Evolutionary conservation across 2,888 invertebrate species (phyloP), one percentile per base, ranked within the genome.

Genomic region (Drosophila subquinaria): DNA sequence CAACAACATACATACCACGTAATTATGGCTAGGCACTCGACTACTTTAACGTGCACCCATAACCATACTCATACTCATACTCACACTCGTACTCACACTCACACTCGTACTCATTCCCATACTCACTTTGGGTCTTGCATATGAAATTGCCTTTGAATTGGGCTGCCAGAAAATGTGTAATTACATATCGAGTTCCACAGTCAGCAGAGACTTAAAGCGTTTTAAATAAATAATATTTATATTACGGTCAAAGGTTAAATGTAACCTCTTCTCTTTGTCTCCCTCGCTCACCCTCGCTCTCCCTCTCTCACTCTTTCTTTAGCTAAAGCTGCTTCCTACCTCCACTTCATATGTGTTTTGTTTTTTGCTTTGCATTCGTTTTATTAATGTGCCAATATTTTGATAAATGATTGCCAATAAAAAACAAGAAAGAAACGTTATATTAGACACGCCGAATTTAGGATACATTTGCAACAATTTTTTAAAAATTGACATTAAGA

Each of bases 371-470:
- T 47, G 47, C 45, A 45, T 45, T 47, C 64, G 65, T 64, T 81
- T 81, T 88, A 87, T 80, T 72, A 87, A 87, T 82, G 84, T 81
- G 73, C 69, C 87, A 57, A 82, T 73, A 79, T 79, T 85, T 88
- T 82, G 71, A 87, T 88, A 88, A 79, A 83, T 69, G 71, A 66
- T 70, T 62, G 61, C 72, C 43, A 55, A 67, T 65, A 23, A 35
- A 30, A 55, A 65, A 65, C 15, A 51, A 20, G 35, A 48, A 17
- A 15, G 36, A 57, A 33, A 48, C 11, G 5, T 20, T 11, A 13
- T 17, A 15, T 11, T 10, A 13, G 3, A 1, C 30, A 20, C 1
- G 1, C 2, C 51, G 4, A 36, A 20, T 1, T 1, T 4, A 20
- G 9, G 2, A 23, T 36, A 51, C 51, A n/a, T 27, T 47, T 13